Conservation (phyloP, 2,797 vertebrate species). For the Okamejei kenojei region DNA sequence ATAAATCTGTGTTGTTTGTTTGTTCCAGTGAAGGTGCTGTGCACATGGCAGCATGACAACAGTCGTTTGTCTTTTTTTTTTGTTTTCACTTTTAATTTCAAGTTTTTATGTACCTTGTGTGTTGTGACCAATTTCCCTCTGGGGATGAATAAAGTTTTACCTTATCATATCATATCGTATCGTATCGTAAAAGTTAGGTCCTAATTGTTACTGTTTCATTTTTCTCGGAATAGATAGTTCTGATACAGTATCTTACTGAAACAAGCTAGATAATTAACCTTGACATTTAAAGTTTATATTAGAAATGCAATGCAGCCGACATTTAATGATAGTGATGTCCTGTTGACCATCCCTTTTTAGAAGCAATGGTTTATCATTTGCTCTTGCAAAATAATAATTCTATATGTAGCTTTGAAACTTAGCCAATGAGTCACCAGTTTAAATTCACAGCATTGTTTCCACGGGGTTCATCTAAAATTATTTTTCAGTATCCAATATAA, state of each 20-base stretch:
- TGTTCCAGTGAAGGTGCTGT: too few species aligned
- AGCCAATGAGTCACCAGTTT: neutral
- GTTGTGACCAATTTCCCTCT: too few species aligned
- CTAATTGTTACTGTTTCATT: neutral
- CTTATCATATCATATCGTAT: too few species aligned
- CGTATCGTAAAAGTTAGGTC: neutral
- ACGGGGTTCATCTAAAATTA: neutral
- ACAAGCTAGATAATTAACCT: constrained; percentile 14
- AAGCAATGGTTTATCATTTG: neutral
- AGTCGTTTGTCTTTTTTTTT: too few species aligned
- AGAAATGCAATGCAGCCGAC: constrained; percentile 9
- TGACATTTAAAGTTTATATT: neutral
- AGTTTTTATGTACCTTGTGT: too few species aligned
- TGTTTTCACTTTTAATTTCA: too few species aligned
- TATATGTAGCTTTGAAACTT: neutral
- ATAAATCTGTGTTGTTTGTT: too few species aligned
- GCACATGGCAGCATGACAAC: too few species aligned
- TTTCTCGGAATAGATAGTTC: neutral
- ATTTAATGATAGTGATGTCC: constrained; percentile 11
- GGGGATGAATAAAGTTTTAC: too few species aligned
- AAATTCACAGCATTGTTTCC: neutral
- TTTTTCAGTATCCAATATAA: neutral
- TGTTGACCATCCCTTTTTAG: neutral
- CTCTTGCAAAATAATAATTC: too few species aligned
- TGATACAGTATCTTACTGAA: neutral